These are phyloP conservation scores for Caligus rogercresseyi DNA, from an alignment of 1,140 invertebrate genomes.

Conservation along the genomic window DNA sequence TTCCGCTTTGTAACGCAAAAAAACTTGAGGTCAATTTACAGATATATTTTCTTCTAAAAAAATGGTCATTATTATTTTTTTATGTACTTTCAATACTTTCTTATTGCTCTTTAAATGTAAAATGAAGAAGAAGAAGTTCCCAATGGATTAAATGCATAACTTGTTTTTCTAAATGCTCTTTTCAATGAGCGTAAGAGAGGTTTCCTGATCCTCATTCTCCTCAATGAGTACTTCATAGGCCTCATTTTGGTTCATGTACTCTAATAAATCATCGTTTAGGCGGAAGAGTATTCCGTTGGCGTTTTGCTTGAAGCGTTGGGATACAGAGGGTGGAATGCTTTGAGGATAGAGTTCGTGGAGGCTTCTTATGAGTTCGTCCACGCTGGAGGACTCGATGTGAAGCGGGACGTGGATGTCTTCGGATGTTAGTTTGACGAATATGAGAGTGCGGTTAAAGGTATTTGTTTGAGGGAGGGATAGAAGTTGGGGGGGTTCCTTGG, in stretches of 20 bases:
- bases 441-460: background rate
- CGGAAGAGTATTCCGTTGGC: background rate
- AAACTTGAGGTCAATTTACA: no score
- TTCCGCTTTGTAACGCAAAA: no score
- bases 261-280: background rate
- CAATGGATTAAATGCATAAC: no score
- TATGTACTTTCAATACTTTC: no score
- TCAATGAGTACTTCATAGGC: background rate
- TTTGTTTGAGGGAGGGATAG: no score
- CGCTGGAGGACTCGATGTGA: background rate
- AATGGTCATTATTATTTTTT: no score
- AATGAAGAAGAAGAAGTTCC: no score
- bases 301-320: background rate
- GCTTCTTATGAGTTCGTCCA: background rate
- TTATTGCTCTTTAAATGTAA: no score
- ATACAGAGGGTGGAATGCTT: background rate
- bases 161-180: no score
- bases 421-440: background rate
- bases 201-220: background rate
- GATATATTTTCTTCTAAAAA: no score
- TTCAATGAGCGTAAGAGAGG: background rate
- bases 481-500: background rate
- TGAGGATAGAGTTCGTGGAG: background rate
- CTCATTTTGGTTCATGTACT: background rate
- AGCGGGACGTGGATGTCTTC: background rate